Percentiles rank a stretch among this genome's conserved stretches.
Conservation (phyloP, 2,888 invertebrate genomes). For the Baccha elongata region DNA sequence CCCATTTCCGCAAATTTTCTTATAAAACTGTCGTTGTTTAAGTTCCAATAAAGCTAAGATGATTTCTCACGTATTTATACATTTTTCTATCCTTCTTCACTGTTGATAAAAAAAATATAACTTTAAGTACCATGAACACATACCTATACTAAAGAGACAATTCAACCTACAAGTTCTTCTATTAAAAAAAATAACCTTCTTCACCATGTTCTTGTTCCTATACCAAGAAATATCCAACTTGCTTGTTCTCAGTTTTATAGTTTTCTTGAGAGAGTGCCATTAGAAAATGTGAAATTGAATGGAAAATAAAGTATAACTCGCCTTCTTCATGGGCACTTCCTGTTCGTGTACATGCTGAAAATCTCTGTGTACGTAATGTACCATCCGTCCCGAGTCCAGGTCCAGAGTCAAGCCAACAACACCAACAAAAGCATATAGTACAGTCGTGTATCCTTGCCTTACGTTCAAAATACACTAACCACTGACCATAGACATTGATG, state of each 20-base stretch:
- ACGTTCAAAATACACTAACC: slow-evolving; percentile 53
- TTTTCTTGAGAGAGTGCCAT: slow-evolving; percentile 51
- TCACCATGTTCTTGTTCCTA: slow-evolving; percentile 27
- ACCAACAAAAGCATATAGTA: slow-evolving; percentile 3
- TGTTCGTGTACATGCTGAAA: slow-evolving; percentile 44
- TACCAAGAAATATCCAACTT: slow-evolving; percentile 20
- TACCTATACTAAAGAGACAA: background rate
- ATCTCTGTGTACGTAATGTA: background rate
- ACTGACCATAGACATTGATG: slow-evolving; percentile 69
- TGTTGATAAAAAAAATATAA: no score
- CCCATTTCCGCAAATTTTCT: no score
- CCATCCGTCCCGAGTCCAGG: background rate
- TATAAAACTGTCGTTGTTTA: no score
- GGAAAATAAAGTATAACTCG: slow-evolving; percentile 68
- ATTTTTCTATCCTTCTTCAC: no score
- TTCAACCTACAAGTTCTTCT: slow-evolving; percentile 22
- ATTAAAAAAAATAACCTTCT: no score
- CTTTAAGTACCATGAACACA: background rate
- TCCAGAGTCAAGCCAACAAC: slow-evolving; percentile 6
- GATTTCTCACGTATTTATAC: no score
- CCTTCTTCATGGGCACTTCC: slow-evolving; percentile 54
- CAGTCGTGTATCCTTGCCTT: slow-evolving; percentile 33
- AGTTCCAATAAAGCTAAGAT: no score
- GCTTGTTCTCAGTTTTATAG: background rate
- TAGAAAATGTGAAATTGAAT: slow-evolving; percentile 70